Percentiles rank a stretch among this genome's conserved stretches.
These are phyloP conservation scores for Saguinus imperator DNA, from an alignment of 2,113 vertebrate genomes.

Conservation along the genomic window DNA sequence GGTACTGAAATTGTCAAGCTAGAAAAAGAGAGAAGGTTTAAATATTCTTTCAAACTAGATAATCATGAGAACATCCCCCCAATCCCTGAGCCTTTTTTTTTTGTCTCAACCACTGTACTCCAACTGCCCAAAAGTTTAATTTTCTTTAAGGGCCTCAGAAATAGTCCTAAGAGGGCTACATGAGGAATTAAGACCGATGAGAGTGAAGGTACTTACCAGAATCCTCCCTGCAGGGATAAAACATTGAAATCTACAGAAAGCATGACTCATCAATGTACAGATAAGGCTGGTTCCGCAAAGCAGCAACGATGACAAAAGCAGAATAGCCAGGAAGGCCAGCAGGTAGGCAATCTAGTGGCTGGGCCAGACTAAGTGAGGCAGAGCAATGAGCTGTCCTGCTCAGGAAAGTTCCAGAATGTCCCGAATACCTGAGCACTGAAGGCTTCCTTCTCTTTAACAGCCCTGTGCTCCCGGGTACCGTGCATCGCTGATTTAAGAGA, in stretches of 20 bases:
- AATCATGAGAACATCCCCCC: background rate
- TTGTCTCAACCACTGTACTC: background rate
- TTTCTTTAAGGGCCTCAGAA: conserved; percentile 70
- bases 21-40: background rate
- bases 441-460: background rate
- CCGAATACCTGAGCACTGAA: background rate
- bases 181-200: conserved; percentile 37
- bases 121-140: conserved; percentile 64
- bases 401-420: conserved; percentile 8
- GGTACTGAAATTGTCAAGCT: background rate
- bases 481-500: background rate
- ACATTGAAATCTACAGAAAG: conserved; percentile 64
- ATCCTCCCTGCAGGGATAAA: conserved; percentile 57
- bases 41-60: conserved; percentile 21
- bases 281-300: conserved; percentile 44
- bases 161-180: conserved; percentile 56
- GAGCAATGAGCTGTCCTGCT: conserved; percentile 23
- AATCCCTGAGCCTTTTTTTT: background rate
- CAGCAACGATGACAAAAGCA: conserved; percentile 1
- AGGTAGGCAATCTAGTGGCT: background rate
- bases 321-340: background rate
- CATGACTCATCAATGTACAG: conserved; percentile 48
- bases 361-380: background rate
- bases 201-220: conserved; percentile 66
- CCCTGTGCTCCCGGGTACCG: too few relatives aligned